These are phyloP conservation scores for Chaenogobius annularis DNA, from an alignment of 2,113 vertebrate species.

Conservation along the genomic window DNA sequence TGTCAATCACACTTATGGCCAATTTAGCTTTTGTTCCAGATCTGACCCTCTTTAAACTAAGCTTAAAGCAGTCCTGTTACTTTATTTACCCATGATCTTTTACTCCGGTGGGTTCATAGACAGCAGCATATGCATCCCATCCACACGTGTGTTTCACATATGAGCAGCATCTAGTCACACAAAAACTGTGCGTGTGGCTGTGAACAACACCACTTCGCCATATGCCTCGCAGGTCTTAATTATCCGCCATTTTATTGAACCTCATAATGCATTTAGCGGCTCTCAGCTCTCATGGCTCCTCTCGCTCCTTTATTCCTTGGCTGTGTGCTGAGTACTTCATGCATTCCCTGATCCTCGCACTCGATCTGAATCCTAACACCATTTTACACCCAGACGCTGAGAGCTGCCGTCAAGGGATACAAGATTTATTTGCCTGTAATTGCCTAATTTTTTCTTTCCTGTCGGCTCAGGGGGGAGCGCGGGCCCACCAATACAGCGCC, in stretches of 20 bases:
- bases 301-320: slow-evolving; percentile 19
- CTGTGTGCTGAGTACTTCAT: slow-evolving; percentile 53
- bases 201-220: slow-evolving; percentile 31
- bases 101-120: neutral
- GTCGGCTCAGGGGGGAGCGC: slow-evolving; percentile 51
- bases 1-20: no score
- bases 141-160: neutral
- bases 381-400: slow-evolving; percentile 66
- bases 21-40: no score
- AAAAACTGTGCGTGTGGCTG: slow-evolving; percentile 9
- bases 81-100: no score
- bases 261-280: slow-evolving; percentile 29
- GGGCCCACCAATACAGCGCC: slow-evolving; percentile 62
- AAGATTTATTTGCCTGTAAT: slow-evolving; percentile 78
- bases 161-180: slow-evolving; percentile 5
- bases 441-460: slow-evolving; percentile 73
- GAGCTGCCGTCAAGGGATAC: slow-evolving; percentile 66
- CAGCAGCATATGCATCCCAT: neutral
- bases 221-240: slow-evolving; percentile 43
- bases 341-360: slow-evolving; percentile 51
- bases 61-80: no score
- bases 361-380: slow-evolving; percentile 67
- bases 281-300: slow-evolving; percentile 13
- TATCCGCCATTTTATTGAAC: slow-evolving; percentile 23
- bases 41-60: no score